These are phyloP conservation scores for Parazoanthus darwini DNA, from an alignment of 92 coral and sea anemone species.

Conservation along the genomic window DNA sequence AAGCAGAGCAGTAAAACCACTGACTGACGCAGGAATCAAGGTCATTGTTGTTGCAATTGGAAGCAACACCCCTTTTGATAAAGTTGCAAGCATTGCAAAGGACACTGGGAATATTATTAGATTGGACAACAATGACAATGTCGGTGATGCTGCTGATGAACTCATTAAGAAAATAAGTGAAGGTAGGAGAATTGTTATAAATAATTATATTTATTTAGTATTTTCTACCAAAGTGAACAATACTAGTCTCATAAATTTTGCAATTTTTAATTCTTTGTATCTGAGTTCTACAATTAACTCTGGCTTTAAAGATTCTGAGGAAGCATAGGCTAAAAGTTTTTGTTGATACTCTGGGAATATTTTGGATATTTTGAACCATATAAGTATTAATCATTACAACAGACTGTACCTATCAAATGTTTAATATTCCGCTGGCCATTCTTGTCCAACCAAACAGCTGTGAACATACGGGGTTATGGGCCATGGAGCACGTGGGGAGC, in stretches of 20 bases:
- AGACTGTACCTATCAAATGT: too few relatives aligned
- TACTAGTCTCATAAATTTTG: not conserved
- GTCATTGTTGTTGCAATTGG: slow-evolving; percentile 23
- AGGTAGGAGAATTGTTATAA: not conserved
- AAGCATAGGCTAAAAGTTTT: too few relatives aligned
- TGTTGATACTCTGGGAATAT: too few relatives aligned
- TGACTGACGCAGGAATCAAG: slow-evolving; percentile 29
- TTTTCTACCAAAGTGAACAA: not conserved
- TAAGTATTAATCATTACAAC: too few relatives aligned
- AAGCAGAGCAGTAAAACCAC: slow-evolving; percentile 5
- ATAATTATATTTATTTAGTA: not conserved
- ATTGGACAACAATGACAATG: slow-evolving; percentile 1
- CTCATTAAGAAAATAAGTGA: slow-evolving; percentile 24
- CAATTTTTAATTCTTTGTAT: too few relatives aligned
- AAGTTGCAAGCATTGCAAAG: not conserved
- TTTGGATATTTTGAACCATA: too few relatives aligned
- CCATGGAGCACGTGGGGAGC: slow-evolving; percentile 32
- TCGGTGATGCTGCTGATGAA: not conserved
- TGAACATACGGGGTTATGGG: slow-evolving; percentile 5
- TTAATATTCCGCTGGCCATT: too few relatives aligned
- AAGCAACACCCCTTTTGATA: not conserved
- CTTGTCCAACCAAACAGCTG: slow-evolving; percentile 9
- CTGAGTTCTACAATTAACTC: too few relatives aligned
- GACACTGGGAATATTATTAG: slow-evolving; percentile 4
- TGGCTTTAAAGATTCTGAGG: too few relatives aligned